Percentiles rank a stretch among this genome's conserved stretches.
These are phyloP conservation scores for Avahi laniger DNA, from an alignment of 2,797 vertebrate genomes.

Conservation along the genomic window DNA sequence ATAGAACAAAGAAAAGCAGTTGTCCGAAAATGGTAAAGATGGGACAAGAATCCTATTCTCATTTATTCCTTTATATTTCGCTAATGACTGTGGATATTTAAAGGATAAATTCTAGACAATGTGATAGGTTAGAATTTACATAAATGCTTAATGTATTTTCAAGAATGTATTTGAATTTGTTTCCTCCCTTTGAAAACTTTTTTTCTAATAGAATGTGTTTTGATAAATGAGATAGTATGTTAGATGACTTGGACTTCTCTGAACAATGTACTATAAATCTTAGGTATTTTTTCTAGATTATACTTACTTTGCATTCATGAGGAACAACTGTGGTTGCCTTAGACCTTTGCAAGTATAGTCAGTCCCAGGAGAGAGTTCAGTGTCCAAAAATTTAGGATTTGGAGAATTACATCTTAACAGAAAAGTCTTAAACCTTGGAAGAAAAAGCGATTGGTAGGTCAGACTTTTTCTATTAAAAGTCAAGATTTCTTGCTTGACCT, in stretches of 20 bases:
- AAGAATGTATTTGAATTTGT: slow-evolving; percentile 49
- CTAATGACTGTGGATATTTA: slow-evolving; percentile 23
- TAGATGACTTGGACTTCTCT: slow-evolving; percentile 19
- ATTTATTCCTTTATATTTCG: background rate
- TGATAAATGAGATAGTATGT: slow-evolving; percentile 59
- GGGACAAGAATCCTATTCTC: background rate
- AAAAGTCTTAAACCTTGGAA: background rate
- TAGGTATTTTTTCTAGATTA: slow-evolving; percentile 28
- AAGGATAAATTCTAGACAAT: slow-evolving; percentile 28
- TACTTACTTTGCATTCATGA: slow-evolving; percentile 27
- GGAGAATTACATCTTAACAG: background rate
- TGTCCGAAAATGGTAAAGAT: background rate
- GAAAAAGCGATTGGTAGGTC: background rate
- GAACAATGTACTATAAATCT: slow-evolving; percentile 49
- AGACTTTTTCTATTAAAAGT: background rate
- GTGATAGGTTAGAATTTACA: background rate
- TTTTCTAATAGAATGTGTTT: slow-evolving; percentile 38
- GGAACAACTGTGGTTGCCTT: background rate
- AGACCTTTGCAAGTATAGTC: background rate
- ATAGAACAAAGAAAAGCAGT: background rate
- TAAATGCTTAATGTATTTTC: slow-evolving; percentile 37
- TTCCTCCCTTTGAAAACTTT: background rate
- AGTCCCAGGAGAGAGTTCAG: background rate
- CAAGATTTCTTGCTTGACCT: background rate
- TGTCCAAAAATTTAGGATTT: background rate